Evolutionary conservation across 2,888 invertebrate genomes (phyloP), one percentile per base, ranked within the genome.

Genomic region (Pherbina coryleti): DNA sequence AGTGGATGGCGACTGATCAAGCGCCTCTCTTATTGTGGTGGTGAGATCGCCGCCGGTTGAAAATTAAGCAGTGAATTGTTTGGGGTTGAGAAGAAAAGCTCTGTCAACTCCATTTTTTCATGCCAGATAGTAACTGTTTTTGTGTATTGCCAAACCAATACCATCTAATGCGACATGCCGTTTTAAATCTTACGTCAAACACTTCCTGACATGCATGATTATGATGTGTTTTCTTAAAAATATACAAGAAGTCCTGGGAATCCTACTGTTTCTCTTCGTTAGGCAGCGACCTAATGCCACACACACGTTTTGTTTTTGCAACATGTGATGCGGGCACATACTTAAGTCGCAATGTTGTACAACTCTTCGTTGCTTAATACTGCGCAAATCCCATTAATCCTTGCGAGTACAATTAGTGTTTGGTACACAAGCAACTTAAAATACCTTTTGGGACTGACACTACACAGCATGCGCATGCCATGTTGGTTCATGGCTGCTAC

Each of bases 371-470:
- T 84, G 84, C 84, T 83, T 84, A 83, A 82, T 84, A 83, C 85
- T 71, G 80, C 77, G 86, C 81, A 86, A 87, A 87, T 85, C 86
- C 85, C 85, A 87, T 87, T 88, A 88, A 86, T 86, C 87, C 82
- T 84, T 82, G 83, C 84, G 84, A 84, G 86, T 85, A 87, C 87
- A 88, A 88, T 87, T 86, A 86, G 85, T 87, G 85, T 85, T 87
- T 84, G 84, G 83, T 84, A 86, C 86, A 87, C 85, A 85, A 78
- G 80, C 80, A 57, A 76, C 73, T 76, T 77, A 49, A 71, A 69
- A 72, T 55, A 37, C 55, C 69, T 37, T 49, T 66, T n/a, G 69
- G 78, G 60, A 72, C 76, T 51, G 74, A 72, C 57, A 64, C 55
- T 64, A 57, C 66, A 44, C 75, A 78, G 73, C 72, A 81, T 51